Conservation (phyloP, 2,113 vertebrate genomes). For the Etheostoma cragini region DNA sequence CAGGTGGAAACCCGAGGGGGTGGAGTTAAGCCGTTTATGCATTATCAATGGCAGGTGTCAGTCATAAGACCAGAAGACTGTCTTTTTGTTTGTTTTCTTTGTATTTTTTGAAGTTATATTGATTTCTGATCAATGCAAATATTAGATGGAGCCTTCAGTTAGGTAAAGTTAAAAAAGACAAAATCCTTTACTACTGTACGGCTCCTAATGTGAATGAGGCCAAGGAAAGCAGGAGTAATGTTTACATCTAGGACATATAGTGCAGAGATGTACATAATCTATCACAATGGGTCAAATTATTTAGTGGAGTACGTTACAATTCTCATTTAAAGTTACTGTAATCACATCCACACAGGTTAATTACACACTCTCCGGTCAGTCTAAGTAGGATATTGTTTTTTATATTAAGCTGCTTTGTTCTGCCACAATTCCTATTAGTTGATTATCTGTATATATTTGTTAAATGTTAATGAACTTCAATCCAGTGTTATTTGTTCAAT, state of each 20-base stretch:
- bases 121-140: slow-evolving; percentile 70
- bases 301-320: slow-evolving; percentile 56
- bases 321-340: slow-evolving; percentile 59
- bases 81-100: slow-evolving; percentile 49
- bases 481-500: slow-evolving; percentile 74
- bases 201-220: slow-evolving; percentile 25
- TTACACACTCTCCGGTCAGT: slow-evolving; percentile 36
- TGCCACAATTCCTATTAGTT: slow-evolving; percentile 62
- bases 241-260: slow-evolving; percentile 62
- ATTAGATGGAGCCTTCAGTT: slow-evolving; percentile 46
- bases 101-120: slow-evolving; percentile 58
- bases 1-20: slow-evolving; percentile 70
- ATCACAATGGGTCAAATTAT: slow-evolving; percentile 41
- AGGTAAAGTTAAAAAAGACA: slow-evolving; percentile 2
- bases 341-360: slow-evolving; percentile 54
- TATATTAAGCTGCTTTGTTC: slow-evolving; percentile 70
- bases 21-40: slow-evolving; percentile 61
- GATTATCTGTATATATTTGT: slow-evolving; percentile 78
- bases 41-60: slow-evolving; percentile 72
- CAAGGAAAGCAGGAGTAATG: slow-evolving; percentile 57
- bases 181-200: slow-evolving; percentile 33
- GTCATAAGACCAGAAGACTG: slow-evolving; percentile 62
- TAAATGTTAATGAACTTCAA: slow-evolving; percentile 57
- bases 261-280: slow-evolving; percentile 53
- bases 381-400: slow-evolving; percentile 55